These are phyloP conservation scores for Pterocles orientalis DNA, from an alignment of 2,113 vertebrate species.

Conservation along the genomic window DNA sequence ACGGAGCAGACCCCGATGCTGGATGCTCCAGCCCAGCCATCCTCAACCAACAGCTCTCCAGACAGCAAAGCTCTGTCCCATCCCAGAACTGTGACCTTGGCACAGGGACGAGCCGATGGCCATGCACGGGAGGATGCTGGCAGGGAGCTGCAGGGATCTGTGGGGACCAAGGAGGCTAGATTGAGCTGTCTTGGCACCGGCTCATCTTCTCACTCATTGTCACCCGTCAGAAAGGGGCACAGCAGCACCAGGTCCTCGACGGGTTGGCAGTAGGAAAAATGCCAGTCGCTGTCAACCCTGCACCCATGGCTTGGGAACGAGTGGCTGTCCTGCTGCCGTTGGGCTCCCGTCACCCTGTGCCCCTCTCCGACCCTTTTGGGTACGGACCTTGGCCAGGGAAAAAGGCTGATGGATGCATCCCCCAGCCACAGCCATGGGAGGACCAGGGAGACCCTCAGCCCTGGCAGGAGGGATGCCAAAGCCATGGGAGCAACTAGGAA, in stretches of 20 bases:
- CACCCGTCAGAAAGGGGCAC: background rate
- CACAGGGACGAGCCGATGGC: fast-evolving
- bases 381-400: background rate
- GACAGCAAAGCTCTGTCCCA: background rate
- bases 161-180: background rate
- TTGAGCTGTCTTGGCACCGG: slow-evolving; percentile 59
- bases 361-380: fast-evolving
- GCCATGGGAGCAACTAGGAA: background rate
- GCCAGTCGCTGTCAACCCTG: background rate
- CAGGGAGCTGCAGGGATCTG: background rate
- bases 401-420: background rate
- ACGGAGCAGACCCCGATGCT: background rate
- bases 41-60: fast-evolving
- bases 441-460: fast-evolving
- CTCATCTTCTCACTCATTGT: background rate
- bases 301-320: background rate
- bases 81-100: background rate
- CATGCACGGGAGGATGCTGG: fast-evolving
- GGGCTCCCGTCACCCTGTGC: background rate
- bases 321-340: background rate
- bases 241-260: fast-evolving
- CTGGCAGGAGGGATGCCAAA: background rate
- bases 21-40: background rate
- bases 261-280: background rate
- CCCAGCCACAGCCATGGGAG: fast-evolving